A percentile compares a stretch with the other conserved stretches of the same genome.
Conservation (phyloP, 92 coral and sea anemone genomes). For the Actinostola sp. region DNA sequence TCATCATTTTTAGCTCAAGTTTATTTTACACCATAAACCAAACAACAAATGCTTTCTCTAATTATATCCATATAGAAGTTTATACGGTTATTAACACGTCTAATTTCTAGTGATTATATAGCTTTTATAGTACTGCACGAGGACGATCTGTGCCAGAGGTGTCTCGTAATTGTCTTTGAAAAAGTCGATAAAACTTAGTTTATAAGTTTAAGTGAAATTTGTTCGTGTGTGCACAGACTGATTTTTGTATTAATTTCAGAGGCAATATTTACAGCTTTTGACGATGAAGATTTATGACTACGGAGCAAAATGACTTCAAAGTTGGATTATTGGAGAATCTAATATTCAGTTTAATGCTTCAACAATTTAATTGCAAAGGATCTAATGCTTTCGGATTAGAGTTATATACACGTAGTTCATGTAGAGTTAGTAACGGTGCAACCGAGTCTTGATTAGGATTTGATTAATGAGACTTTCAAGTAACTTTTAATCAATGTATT, state of each 20-base stretch:
- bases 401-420: neutral
- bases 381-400: neutral
- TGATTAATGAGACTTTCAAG: constrained; percentile 32
- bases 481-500: constrained; percentile 33
- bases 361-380: constrained; percentile 16
- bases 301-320: neutral
- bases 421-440: neutral
- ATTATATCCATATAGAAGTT: constrained; percentile 3
- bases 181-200: neutral
- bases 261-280: constrained; percentile 15
- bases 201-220: neutral
- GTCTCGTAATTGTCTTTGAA: neutral
- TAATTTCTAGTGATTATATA: neutral
- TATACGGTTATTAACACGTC: constrained; percentile 6
- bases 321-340: constrained; percentile 8
- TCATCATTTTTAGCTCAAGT: too few species aligned
- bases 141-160: neutral
- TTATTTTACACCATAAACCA: too few species aligned
- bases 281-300: constrained; percentile 22
- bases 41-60: constrained; percentile 1
- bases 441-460: neutral
- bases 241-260: constrained; percentile 12
- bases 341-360: constrained; percentile 3
- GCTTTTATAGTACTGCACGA: constrained; percentile 2
- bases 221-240: too few species aligned